Conservation (phyloP, 92 coral and sea anemone genomes). For the Epizoanthus rinbou region DNA sequence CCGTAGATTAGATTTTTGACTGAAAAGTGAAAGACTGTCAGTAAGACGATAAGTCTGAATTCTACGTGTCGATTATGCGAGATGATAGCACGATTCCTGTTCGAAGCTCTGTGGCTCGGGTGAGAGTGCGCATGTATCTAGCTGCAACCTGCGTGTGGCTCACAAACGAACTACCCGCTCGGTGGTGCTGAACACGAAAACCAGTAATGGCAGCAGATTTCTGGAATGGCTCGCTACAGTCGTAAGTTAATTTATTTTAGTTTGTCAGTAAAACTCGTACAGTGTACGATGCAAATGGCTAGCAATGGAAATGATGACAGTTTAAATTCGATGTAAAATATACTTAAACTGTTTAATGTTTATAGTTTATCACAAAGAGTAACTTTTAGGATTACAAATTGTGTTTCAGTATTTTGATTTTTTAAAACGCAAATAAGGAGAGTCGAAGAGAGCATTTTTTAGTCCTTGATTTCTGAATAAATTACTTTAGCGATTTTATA, state of each 20-base stretch:
- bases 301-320: not conserved
- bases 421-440: not conserved
- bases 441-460: not conserved
- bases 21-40: too few relatives aligned
- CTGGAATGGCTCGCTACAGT: conserved; percentile 75
- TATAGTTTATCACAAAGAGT: not conserved
- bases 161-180: not conserved
- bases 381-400: not conserved
- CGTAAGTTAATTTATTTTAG: conserved; percentile 61
- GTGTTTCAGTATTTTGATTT: conserved; percentile 1
- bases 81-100: not conserved
- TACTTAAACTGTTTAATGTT: not conserved
- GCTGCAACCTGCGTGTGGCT: not conserved
- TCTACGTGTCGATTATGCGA: too few relatives aligned
- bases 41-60: too few relatives aligned
- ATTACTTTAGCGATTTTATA: not conserved
- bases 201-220: conserved; percentile 68
- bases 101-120: not conserved
- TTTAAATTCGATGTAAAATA: not conserved
- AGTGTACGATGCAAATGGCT: not conserved
- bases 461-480: not conserved
- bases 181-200: not conserved
- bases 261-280: not conserved
- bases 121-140: not conserved
- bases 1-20: not conserved